Base-by-base conservation (phyloP, 1,140 invertebrate genomes). In the Leptoteleia sp. region DNA sequence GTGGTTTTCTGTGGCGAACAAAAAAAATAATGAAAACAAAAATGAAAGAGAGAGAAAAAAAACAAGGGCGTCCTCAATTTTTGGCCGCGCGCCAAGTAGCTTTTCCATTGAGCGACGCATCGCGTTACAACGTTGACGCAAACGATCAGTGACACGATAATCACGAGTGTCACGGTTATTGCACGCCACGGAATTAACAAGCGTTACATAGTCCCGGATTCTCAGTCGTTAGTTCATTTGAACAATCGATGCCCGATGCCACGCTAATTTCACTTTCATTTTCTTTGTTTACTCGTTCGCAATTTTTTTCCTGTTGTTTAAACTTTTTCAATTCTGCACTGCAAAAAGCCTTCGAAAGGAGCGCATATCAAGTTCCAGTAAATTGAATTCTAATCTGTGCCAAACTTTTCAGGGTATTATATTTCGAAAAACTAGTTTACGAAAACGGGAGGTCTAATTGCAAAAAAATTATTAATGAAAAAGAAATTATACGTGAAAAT, bases 71-170 rank as follows among this genome's bases (percentile, higher is more conserved):
- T 27, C 35, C 61, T 75, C 61, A 33, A 67, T 68, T 65, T 73
- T 73, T 73, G 70, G 70, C 70, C 59, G 59, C 50, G 65, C 33
- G 72, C 72, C 62, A 76, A 54, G 45, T 52, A 29, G 55, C 50
- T 76, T 76, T 70, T 64, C 31, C 62, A 31, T 42, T 47, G 50
- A 8, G 52, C 50, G 45, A 2, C 31, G 55, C 57, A 50, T 48
- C 57, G 72, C 62, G 57, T 76, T 64, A 62, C 57, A 40, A 45
- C 33, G 57, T 76, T 70, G 73, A 70, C 64, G 50, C 29, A 43
- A 61, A 64, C 57, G 64, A 55, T 70, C 19, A 40, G 19, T 57
- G 64, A 76, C 64, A 64, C 43, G 70, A 38, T 64, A 77, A 77
- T 70, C 42, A 77, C 50, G 19, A 8, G 27, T 31, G 59, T 71